Percentiles rank a stretch among this genome's conserved stretches.
phyloP scores from a whole-genome alignment of 2,797 vertebrate genomes.

The Onychomys leucogaster region DNA sequence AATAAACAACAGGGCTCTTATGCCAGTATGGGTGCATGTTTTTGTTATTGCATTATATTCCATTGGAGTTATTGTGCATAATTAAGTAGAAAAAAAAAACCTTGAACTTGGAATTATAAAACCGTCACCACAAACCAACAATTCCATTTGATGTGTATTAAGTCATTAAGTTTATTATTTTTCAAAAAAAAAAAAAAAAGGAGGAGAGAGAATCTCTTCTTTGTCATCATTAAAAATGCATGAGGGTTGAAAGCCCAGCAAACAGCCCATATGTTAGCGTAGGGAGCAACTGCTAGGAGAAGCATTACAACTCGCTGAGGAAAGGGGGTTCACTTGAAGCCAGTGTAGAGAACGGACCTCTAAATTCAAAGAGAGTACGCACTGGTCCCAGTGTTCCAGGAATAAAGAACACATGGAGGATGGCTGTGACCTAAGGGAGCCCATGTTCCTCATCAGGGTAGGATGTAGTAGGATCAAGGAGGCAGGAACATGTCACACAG shows the following conservation, averaged over 20 bases:
- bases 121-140: constrained; percentile 93
- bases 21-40: constrained; percentile 91
- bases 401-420: not conserved
- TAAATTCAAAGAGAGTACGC: constrained; percentile 28
- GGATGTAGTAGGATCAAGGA: not conserved
- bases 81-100: constrained; percentile 93
- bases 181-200: constrained; percentile 84
- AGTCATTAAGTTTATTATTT: constrained; percentile 89
- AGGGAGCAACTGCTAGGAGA: constrained; percentile 86
- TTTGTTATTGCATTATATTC: constrained; percentile 96
- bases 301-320: constrained; percentile 85
- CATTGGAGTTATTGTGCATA: constrained; percentile 94
- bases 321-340: constrained; percentile 85
- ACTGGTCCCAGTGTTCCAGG: not conserved
- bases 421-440: not conserved
- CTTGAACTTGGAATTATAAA: constrained; percentile 96
- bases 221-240: constrained; percentile 98
- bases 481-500: not conserved
- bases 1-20: constrained; percentile 93
- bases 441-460: not conserved
- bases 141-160: constrained; percentile 95
- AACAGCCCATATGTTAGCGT: constrained; percentile 91
- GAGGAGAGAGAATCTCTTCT: constrained; percentile 89
- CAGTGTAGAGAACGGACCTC: constrained; percentile 51
- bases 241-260: constrained; percentile 92